phyloP scores from a whole-genome alignment of 2,113 vertebrate genomes.

The Mobula birostris region DNA sequence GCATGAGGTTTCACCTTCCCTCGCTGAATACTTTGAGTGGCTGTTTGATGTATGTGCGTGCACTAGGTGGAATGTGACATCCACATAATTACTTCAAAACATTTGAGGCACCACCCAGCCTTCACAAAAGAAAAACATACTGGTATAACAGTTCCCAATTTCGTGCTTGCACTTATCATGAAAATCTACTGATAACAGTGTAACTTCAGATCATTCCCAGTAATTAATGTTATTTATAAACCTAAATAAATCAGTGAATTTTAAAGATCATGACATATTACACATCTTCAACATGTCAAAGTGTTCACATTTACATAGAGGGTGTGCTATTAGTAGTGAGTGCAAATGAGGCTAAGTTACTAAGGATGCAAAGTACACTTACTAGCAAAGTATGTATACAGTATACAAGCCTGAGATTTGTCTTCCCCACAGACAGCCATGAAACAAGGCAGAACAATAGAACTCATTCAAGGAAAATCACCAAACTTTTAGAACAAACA shows the following conservation, averaged over 20 bases:
- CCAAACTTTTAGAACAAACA: slow-evolving; percentile 4
- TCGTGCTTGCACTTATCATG: no score
- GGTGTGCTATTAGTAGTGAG: background rate
- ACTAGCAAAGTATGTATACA: no score
- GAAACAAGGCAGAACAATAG: no score
- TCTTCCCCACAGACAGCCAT: no score
- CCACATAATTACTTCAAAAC: background rate
- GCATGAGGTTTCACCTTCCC: background rate
- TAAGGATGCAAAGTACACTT: no score
- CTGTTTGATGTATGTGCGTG: no score
- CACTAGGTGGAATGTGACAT: background rate
- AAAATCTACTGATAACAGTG: background rate
- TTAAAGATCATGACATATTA: background rate
- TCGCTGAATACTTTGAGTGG: background rate
- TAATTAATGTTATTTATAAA: background rate
- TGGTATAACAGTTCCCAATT: no score
- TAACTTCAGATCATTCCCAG: background rate
- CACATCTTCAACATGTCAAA: background rate
- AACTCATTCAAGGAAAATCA: background rate
- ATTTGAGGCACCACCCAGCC: background rate
- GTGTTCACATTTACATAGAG: background rate
- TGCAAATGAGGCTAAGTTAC: background rate
- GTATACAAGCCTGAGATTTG: no score
- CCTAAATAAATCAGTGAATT: background rate
- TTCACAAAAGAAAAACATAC: no score